Conservation (phyloP, 1,140 invertebrate species). For the Zelostemma sp. region DNA sequence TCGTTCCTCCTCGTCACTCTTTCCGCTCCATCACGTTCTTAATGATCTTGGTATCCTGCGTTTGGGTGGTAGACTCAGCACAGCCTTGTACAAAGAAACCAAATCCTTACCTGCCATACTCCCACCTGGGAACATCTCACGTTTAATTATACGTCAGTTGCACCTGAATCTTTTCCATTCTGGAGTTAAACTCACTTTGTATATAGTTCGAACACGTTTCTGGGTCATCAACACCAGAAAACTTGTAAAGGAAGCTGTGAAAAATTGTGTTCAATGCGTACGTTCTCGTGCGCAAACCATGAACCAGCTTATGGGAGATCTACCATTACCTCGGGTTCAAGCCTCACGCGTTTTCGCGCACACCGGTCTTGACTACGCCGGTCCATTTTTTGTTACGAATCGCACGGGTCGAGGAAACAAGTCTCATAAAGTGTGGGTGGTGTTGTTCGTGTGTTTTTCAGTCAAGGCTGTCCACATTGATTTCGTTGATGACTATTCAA, state of each 20-base stretch:
- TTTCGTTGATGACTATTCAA: constrained; percentile 31
- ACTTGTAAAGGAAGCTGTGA: constrained; percentile 8
- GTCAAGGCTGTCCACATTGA: constrained; percentile 51
- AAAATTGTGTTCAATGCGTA: constrained; percentile 35
- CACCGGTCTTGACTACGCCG: constrained; percentile 61
- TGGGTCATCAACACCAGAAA: constrained; percentile 28
- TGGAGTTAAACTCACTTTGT: neutral
- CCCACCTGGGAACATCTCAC: too few species aligned
- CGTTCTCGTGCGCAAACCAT: constrained; percentile 21
- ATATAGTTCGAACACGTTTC: constrained; percentile 36
- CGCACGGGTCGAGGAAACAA: constrained; percentile 1
- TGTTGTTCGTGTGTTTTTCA: neutral
- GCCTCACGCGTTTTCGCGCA: constrained; percentile 53
- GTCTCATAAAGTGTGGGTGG: neutral
- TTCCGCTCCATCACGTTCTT: too few species aligned
- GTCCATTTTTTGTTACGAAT: constrained; percentile 54
- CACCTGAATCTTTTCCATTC: neutral
- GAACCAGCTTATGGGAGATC: constrained; percentile 54
- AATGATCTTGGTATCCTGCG: too few species aligned
- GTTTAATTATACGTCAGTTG: too few species aligned
- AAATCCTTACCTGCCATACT: too few species aligned
- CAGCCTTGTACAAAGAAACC: too few species aligned
- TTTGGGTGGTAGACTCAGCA: too few species aligned
- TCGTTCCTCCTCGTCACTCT: too few species aligned
- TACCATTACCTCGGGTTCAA: constrained; percentile 50